Evolutionary conservation across 1,140 invertebrate species (phyloP), one percentile per base, ranked within the genome.

Genomic region (Heliconius himera): DNA sequence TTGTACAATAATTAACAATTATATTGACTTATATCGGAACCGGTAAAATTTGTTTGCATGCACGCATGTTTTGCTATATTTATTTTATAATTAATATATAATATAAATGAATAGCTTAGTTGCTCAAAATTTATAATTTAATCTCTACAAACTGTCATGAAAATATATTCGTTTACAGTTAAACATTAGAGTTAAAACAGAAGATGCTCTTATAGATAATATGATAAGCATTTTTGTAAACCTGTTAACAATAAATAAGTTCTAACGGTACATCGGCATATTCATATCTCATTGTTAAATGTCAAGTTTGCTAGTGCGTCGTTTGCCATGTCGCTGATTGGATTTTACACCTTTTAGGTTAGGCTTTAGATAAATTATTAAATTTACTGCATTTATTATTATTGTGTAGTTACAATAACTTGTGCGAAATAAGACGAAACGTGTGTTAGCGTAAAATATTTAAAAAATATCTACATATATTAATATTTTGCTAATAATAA

Each of bases 321-420:
- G 26, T 20, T 9, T 33, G 20, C 41, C 60, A 38, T n/a, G 26
- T 75, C n/a, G 73, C 20, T 54, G 22, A 49, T 18, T 74, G n/a
- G 51, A n/a, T 66, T 46, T n/a, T 49, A 46, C 29, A 22, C 0
- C 26, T 81, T 77, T 78, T 75, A 82, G 81, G 81, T 82, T 82
- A 82, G 36, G 33, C 80, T 78, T 73, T 70, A 75, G 29, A 73
- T 78, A 70, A 74, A 60, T 38, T 41, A 78, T 22, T 66, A 29
- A 66, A 16, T 29, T 18, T 26, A 13, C 3, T 29, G 3, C 11
- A 66, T 66, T 66, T 66, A 29, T 13, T 60, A 60, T 22, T 66
- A 66, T 66, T 3, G 26, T 66, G 11, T 66, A 26, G 4, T 66
- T 66, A 29, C 26, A 66, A 16, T 26, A 22, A 66, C 11, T 2